phyloP scores from a whole-genome alignment of 2,797 vertebrate species.

The Todus mexicanus region DNA sequence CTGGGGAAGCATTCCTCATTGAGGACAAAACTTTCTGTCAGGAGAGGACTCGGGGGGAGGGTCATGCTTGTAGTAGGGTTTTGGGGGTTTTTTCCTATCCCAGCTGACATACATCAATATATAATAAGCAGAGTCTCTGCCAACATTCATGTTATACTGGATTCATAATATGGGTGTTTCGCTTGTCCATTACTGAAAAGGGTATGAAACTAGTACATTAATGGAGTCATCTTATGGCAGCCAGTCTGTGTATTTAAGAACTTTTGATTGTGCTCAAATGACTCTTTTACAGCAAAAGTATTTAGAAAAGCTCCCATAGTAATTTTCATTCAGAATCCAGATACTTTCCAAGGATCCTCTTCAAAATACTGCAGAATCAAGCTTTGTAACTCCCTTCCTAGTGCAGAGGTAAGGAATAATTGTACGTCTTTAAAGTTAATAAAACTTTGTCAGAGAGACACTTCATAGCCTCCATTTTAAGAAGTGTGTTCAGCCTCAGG shows the following conservation, averaged over 20 bases:
- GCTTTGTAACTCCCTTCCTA: not conserved
- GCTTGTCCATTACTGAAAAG: not conserved
- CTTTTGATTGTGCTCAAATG: not conserved
- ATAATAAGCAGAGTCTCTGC: not conserved
- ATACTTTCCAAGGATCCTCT: not conserved
- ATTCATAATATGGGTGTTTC: not conserved
- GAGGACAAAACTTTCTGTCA: slow-evolving; percentile 3
- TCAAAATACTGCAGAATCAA: not conserved
- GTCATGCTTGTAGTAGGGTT: not conserved
- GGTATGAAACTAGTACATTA: not conserved
- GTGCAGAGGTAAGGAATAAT: not conserved
- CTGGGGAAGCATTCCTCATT: not conserved
- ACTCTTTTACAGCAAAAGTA: not conserved
- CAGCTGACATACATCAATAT: not conserved
- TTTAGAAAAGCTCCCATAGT: not conserved
- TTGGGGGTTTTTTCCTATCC: not conserved
- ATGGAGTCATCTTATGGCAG: not conserved
- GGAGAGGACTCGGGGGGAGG: not conserved
- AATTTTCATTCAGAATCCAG: not conserved
- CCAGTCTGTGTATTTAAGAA: not conserved
- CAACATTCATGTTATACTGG: not conserved
- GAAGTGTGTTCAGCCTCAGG: not conserved
- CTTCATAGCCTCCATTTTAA: not conserved
- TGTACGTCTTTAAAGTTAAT: not conserved
- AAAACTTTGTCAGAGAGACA: not conserved